These are phyloP conservation scores for Xanthorhoe spadicearia DNA, from an alignment of 2,888 invertebrate genomes.

Conservation along the genomic window DNA sequence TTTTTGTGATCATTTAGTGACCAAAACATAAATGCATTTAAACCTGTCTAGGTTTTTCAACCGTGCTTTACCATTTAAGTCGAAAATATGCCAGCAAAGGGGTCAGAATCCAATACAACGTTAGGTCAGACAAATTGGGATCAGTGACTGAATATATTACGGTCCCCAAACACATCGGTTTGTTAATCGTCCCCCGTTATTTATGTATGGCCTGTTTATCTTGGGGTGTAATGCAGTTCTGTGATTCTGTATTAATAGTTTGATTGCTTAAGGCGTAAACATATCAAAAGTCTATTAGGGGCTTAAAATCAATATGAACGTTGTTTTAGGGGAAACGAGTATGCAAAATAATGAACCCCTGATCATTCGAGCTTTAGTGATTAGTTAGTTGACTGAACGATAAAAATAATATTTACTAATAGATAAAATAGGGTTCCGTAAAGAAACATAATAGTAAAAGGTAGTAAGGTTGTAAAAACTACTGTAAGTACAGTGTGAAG, in stretches of 20 bases:
- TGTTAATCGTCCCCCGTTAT: slow-evolving; percentile 82
- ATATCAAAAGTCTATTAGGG: slow-evolving; percentile 28
- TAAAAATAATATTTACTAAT: neutral
- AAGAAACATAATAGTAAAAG: too few species aligned
- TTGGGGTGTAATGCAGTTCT: slow-evolving; percentile 42
- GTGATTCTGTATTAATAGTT: slow-evolving; percentile 44
- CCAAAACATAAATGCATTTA: neutral
- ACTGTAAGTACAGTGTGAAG: too few species aligned
- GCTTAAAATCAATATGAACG: slow-evolving; percentile 19
- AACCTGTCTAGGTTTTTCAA: slow-evolving; percentile 3
- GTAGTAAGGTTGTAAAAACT: neutral
- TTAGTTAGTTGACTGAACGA: neutral
- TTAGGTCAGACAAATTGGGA: slow-evolving; percentile 84
- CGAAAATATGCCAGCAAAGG: slow-evolving; percentile 38
- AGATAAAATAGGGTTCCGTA: slow-evolving; percentile 11
- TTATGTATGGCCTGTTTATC: slow-evolving; percentile 59
- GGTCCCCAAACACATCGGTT: slow-evolving; percentile 76
- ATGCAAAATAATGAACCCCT: slow-evolving; percentile 4
- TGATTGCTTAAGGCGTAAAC: slow-evolving; percentile 38
- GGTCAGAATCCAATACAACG: slow-evolving; percentile 74
- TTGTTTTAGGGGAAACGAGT: slow-evolving; percentile 21
- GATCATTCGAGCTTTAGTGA: neutral
- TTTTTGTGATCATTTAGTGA: neutral
- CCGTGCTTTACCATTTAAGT: slow-evolving; percentile 23
- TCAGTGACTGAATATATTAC: slow-evolving; percentile 83